phyloP scores from a whole-genome alignment of 1,140 invertebrate species.

The Drosophila takahashii region DNA sequence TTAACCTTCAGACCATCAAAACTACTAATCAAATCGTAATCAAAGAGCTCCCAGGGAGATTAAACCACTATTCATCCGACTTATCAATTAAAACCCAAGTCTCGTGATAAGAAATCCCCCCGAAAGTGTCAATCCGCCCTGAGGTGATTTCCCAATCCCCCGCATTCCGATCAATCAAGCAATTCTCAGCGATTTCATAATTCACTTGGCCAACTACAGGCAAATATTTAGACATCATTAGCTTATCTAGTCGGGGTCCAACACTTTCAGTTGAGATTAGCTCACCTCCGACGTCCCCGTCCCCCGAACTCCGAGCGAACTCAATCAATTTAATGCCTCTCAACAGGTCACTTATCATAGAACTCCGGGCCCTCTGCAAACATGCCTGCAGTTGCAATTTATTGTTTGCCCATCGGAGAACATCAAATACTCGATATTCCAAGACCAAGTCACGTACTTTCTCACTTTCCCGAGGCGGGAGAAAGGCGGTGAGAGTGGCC shows the following conservation, averaged over 20 bases:
- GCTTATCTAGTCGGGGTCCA: constrained; percentile 33
- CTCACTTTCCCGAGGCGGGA: neutral
- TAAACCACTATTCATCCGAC: constrained; percentile 15
- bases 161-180: constrained; percentile 34
- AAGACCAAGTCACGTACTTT: constrained; percentile 41
- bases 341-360: constrained; percentile 68
- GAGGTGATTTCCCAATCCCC: constrained; percentile 4
- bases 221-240: constrained; percentile 61
- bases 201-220: constrained; percentile 37
- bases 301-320: neutral
- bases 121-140: constrained; percentile 19
- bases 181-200: constrained; percentile 38
- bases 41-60: constrained; percentile 15
- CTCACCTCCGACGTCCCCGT: constrained; percentile 23
- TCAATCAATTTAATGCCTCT: constrained; percentile 48
- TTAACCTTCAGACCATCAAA: constrained; percentile 6
- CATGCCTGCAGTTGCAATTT: constrained; percentile 74
- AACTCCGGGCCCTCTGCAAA: constrained; percentile 43
- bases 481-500: constrained; percentile 1
- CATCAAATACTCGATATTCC: constrained; percentile 39
- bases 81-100: constrained; percentile 20
- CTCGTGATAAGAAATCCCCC: constrained; percentile 17
- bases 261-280: constrained; percentile 42
- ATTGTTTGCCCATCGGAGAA: constrained; percentile 62
- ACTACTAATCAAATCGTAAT: constrained; percentile 13